A percentile compares a stretch with the other conserved stretches of the same genome.
Evolutionary conservation across 2,888 invertebrate species (phyloP).

Genomic region (Macropis europaea): DNA sequence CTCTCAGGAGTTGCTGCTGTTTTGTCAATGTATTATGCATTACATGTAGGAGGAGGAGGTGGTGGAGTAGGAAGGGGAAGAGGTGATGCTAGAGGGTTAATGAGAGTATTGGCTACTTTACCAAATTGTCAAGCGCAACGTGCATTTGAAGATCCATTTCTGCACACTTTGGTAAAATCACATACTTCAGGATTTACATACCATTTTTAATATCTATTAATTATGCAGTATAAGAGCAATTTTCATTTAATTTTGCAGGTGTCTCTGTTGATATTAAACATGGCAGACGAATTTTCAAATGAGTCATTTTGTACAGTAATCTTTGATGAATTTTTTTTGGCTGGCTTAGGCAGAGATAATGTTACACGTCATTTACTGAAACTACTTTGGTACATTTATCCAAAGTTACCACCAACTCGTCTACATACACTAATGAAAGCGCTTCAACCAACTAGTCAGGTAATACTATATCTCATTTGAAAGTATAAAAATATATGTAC

Average conservation of each 20-base stretch:
- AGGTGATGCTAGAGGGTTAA: slow-evolving; percentile 82
- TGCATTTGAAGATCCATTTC: slow-evolving; percentile 96
- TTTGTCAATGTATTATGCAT: slow-evolving; percentile 96
- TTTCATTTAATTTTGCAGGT: slow-evolving; percentile 77
- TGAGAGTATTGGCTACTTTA: slow-evolving; percentile 93
- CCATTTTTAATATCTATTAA: background rate
- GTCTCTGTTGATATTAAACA: slow-evolving; percentile 88
- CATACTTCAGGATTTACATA: background rate
- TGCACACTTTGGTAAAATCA: slow-evolving; percentile 89
- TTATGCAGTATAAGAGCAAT: background rate
- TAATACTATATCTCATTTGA: slow-evolving; percentile 53
- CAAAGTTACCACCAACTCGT: slow-evolving; percentile 89
- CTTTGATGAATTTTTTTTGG: slow-evolving; percentile 97
- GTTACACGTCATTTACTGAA: slow-evolving; percentile 95
- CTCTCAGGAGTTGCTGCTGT: slow-evolving; percentile 96
- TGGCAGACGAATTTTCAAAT: slow-evolving; percentile 95
- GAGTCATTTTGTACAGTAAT: slow-evolving; percentile 97
- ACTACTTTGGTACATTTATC: slow-evolving; percentile 94
- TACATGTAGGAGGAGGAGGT: slow-evolving; percentile 89
- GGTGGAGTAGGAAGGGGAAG: slow-evolving; percentile 69
- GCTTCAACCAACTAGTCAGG: slow-evolving; percentile 83
- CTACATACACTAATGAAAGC: slow-evolving; percentile 91
- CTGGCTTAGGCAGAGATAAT: slow-evolving; percentile 93
- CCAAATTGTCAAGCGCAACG: slow-evolving; percentile 95
- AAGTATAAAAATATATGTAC: background rate